phyloP scores from a whole-genome alignment of 2,888 invertebrate species.

The Pseudolycoriella hygida region DNA sequence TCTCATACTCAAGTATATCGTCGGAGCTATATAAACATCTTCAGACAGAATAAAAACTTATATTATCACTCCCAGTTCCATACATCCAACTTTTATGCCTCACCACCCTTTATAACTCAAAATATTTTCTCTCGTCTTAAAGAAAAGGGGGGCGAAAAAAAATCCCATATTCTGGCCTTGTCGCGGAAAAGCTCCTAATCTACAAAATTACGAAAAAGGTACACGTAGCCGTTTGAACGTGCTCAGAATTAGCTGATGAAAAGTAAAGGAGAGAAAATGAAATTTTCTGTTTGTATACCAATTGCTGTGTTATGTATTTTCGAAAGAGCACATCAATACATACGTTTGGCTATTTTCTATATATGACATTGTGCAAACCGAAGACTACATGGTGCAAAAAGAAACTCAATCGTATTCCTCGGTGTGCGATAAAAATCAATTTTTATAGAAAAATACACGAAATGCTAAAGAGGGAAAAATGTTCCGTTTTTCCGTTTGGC shows the following conservation, averaged over 20 bases:
- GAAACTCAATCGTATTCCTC: constrained; percentile 1
- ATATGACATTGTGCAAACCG: not conserved
- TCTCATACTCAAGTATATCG: too few species aligned
- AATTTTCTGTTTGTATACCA: constrained; percentile 1
- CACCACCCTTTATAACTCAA: not conserved
- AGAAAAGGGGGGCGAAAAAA: too few species aligned
- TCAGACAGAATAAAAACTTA: too few species aligned
- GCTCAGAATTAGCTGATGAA: constrained; percentile 7
- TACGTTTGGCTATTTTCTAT: not conserved
- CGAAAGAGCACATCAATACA: not conserved
- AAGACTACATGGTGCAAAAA: not conserved
- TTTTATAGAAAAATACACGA: constrained; percentile 3
- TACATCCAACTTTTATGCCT: not conserved
- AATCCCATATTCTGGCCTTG: not conserved
- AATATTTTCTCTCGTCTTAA: too few species aligned
- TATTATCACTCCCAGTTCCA: too few species aligned
- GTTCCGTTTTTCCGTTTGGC: not conserved
- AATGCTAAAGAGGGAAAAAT: not conserved
- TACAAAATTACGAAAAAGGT: constrained; percentile 7
- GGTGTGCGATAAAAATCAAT: constrained; percentile 6
- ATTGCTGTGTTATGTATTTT: too few species aligned
- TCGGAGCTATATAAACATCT: too few species aligned
- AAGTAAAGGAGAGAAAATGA: constrained; percentile 4
- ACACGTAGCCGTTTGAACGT: constrained; percentile 8
- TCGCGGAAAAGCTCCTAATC: constrained; percentile 8